Conservation (phyloP, 2,888 invertebrate genomes). For the Chrysolina oricalcia region DNA sequence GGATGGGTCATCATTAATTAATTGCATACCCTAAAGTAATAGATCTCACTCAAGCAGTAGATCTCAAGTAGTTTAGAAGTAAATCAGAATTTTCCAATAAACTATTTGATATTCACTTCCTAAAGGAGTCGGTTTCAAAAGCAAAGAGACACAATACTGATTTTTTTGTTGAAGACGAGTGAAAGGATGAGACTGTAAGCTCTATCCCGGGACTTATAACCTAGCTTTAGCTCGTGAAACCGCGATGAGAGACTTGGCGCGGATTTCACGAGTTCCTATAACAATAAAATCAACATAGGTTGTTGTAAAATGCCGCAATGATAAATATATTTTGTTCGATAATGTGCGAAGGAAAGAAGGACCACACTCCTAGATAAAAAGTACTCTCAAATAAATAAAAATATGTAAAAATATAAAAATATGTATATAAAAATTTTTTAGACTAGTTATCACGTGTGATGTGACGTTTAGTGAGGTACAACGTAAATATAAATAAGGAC, state of each 20-base stretch:
- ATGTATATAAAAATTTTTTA: slow-evolving; percentile 59
- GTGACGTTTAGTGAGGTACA: slow-evolving; percentile 62
- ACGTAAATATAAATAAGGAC: slow-evolving; percentile 49
- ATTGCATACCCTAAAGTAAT: no score
- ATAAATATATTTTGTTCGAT: slow-evolving; percentile 42
- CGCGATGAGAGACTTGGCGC: slow-evolving; percentile 40
- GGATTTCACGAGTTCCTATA: slow-evolving; percentile 48
- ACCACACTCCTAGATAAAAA: slow-evolving; percentile 45
- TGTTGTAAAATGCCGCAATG: slow-evolving; percentile 50
- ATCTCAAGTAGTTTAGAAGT: no score
- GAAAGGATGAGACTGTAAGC: background rate
- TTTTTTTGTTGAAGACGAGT: background rate
- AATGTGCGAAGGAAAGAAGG: slow-evolving; percentile 58
- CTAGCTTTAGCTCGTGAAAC: slow-evolving; percentile 39
- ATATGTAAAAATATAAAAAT: slow-evolving; percentile 61
- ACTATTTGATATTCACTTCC: no score
- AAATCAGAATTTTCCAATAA: no score
- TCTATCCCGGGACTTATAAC: slow-evolving; percentile 6
- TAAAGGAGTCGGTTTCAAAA: no score
- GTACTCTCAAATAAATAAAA: slow-evolving; percentile 55
- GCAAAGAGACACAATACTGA: background rate
- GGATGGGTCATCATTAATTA: no score
- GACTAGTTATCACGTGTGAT: slow-evolving; percentile 63
- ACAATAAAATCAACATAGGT: slow-evolving; percentile 51
- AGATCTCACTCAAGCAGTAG: no score